Base-by-base conservation (phyloP, 2,797 vertebrate genomes). In the Megaceryle alcyon region DNA sequence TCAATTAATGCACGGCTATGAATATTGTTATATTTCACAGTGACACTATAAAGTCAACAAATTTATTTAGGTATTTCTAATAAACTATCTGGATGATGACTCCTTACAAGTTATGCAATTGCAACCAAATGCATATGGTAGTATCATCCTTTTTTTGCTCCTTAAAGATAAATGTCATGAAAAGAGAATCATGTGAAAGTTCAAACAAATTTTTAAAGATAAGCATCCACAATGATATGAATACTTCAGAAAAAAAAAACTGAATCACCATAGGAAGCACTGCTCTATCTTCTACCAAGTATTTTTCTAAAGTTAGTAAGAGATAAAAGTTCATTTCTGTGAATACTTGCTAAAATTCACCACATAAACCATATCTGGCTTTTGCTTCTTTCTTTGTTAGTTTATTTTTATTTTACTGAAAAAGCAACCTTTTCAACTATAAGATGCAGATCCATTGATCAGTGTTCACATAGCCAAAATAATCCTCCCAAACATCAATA, bases 391-490 rank as follows among this genome's bases (percentile, higher is more conserved):
- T 48, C 6, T 48, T 48, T 41, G 14, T 41, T 41, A 41, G 41
- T 41, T 48, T 48, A 12, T 48, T 48, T 48, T 48, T 56, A 49
- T 75, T 92, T 84, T 75, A 77, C 71, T 73, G 71, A 71, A 94
- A 93, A 94, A 57, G 18, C 28, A 81, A 69, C 53, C 48, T 93
- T 93, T 91, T 81, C 72, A 83, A 72, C 85, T 87, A 18, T 37
- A 93, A 59, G n/a, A 79, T 14, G 14, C n/a, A 21, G 53, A 94
- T 81, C 82, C 43, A 95, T 83, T 64, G 81, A 95, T 89, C 44
- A 71, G 49, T 51, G 49, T 51, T 51, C 49, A 51, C 44, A 71
- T 22, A 88, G 69, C 33, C 48, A 73, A 95, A 92, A 83, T 46
- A 87, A 91, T 72, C 28, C 31, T 48, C 61, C 28, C 48, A 54